These are phyloP conservation scores for Latheticus oryzae DNA, from an alignment of 2,888 invertebrate species.

Conservation along the genomic window DNA sequence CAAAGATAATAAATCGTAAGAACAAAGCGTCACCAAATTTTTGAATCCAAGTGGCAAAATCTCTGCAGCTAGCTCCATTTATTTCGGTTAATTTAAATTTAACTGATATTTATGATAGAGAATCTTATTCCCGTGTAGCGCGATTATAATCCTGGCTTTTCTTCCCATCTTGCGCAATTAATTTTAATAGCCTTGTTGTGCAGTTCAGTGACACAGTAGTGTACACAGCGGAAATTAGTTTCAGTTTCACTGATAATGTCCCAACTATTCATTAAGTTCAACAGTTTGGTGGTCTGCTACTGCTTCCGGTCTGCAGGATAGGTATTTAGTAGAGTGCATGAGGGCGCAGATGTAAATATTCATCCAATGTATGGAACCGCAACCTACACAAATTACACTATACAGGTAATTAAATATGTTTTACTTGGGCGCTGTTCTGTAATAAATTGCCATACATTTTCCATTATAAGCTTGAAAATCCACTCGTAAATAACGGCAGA, in stretches of 20 bases:
- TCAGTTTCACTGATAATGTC: conserved; percentile 57
- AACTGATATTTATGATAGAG: conserved; percentile 38
- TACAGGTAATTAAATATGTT: conserved; percentile 55
- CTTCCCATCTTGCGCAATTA: conserved; percentile 46
- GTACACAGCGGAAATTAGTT: conserved; percentile 57
- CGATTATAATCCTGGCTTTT: conserved; percentile 35
- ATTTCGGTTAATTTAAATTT: conserved; percentile 35
- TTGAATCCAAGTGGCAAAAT: conserved; percentile 28
- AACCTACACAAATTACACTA: conserved; percentile 50
- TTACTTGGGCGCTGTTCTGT: conserved; percentile 48
- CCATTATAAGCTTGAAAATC: conserved; percentile 45
- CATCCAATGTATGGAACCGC: conserved; percentile 51
- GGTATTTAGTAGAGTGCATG: conserved; percentile 51
- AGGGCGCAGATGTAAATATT: conserved; percentile 54
- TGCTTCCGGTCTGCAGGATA: conserved; percentile 52
- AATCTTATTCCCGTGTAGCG: conserved; percentile 21
- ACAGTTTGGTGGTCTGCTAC: conserved; percentile 52
- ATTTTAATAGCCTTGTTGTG: conserved; percentile 51
- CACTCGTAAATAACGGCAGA: conserved; percentile 46
- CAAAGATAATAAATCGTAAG: conserved; percentile 7
- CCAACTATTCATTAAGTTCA: conserved; percentile 57
- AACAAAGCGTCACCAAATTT: conserved; percentile 6
- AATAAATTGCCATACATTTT: conserved; percentile 44
- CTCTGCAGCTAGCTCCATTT: conserved; percentile 22
- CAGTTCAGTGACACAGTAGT: conserved; percentile 48